phyloP scores from a whole-genome alignment of 1,140 invertebrate species.

The Muscidifurax raptorellus region DNA sequence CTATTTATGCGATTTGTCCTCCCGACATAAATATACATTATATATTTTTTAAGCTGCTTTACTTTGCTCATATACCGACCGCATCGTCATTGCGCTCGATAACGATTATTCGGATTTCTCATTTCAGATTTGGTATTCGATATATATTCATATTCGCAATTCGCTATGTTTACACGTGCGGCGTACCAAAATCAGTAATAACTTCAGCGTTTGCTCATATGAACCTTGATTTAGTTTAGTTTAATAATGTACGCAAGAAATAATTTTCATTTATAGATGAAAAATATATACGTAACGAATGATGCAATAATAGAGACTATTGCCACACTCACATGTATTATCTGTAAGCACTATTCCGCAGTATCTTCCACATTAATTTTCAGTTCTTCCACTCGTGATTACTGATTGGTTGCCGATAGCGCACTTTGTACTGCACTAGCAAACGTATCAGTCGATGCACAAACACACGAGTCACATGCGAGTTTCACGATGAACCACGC shows the following conservation, averaged over 20 bases:
- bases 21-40: too few relatives aligned
- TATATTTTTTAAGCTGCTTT: neutral
- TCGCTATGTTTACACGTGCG: too few relatives aligned
- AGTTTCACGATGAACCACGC: conserved; percentile 3
- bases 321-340: conserved; percentile 24
- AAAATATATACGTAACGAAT: conserved; percentile 13
- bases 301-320: conserved; percentile 27
- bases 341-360: neutral
- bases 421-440: neutral
- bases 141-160: too few relatives aligned
- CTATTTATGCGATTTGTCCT: conserved; percentile 25
- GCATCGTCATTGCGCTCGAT: neutral
- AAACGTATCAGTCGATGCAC: neutral
- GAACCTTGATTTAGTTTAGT: too few relatives aligned
- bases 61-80: neutral
- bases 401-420: neutral
- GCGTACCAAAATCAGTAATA: too few relatives aligned
- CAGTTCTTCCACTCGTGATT: conserved; percentile 14
- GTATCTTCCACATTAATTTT: conserved; percentile 8
- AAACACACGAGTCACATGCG: neutral
- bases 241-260: too few relatives aligned
- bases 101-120: neutral
- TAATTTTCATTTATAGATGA: neutral
- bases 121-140: neutral
- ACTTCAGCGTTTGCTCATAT: too few relatives aligned